phyloP scores from a whole-genome alignment of 1,140 invertebrate species.

The Thaumatotibia leucotreta region DNA sequence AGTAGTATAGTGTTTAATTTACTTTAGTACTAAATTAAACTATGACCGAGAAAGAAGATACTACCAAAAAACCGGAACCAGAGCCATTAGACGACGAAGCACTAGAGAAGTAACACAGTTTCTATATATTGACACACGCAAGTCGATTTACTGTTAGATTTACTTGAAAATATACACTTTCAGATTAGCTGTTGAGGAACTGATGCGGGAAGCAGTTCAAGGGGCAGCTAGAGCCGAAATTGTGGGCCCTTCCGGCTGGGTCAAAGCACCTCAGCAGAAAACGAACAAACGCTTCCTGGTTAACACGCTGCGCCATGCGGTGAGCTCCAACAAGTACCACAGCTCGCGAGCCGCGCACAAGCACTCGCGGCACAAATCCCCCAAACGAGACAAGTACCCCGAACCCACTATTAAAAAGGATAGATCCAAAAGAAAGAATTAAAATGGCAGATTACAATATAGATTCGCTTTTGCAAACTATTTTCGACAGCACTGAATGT shows the following conservation, averaged over 20 bases:
- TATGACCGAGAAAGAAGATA: conserved; percentile 73
- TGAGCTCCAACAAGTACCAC: conserved; percentile 67
- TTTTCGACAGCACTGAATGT: conserved; percentile 40
- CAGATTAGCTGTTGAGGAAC: conserved; percentile 79
- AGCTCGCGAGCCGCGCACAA: conserved; percentile 36
- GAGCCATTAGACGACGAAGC: conserved; percentile 67
- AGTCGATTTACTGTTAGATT: conserved; percentile 2
- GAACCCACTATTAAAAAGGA: conserved; percentile 64
- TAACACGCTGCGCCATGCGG: conserved; percentile 66
- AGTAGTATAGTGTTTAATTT: conserved; percentile 12
- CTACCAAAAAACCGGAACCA: conserved; percentile 54
- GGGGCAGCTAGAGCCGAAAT: conserved; percentile 79
- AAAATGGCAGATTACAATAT: conserved; percentile 59
- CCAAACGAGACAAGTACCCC: conserved; percentile 45
- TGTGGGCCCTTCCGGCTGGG: conserved; percentile 80
- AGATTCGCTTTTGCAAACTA: conserved; percentile 43
- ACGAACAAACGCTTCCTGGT: conserved; percentile 79
- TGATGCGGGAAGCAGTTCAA: conserved; percentile 79
- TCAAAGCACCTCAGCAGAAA: conserved; percentile 77
- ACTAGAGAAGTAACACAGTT: conserved; percentile 58
- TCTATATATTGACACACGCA: conserved; percentile 15
- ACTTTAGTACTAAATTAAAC: conserved; percentile 35
- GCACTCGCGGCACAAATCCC: conserved; percentile 35
- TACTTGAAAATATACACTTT: conserved; percentile 17
- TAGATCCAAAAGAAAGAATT: conserved; percentile 59